These are phyloP conservation scores for Umimayanthus kanabou DNA, from an alignment of 92 coral and sea anemone genomes.

Conservation along the genomic window DNA sequence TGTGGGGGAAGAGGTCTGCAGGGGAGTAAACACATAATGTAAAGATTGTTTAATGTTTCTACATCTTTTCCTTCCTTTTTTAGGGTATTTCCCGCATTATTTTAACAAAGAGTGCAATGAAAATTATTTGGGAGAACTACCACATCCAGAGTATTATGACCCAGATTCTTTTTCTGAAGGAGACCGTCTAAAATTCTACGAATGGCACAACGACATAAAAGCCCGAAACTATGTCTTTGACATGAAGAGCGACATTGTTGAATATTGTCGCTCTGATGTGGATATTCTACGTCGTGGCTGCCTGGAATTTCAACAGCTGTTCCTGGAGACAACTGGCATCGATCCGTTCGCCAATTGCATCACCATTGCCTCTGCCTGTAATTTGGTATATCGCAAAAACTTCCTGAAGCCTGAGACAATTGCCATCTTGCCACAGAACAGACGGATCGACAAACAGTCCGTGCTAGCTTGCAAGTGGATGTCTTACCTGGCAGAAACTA, in stretches of 20 bases:
- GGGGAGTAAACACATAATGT: too few relatives aligned
- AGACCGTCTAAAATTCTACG: conserved; percentile 23
- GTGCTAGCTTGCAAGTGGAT: conserved; percentile 52
- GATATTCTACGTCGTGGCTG: conserved; percentile 52
- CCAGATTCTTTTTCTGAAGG: too few relatives aligned
- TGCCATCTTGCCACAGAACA: conserved; percentile 49
- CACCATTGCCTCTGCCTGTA: conserved; percentile 65
- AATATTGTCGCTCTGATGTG: conserved; percentile 63
- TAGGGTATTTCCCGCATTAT: too few relatives aligned
- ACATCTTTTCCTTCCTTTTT: too few relatives aligned
- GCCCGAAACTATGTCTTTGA: conserved; percentile 37
- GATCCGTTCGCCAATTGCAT: conserved; percentile 46
- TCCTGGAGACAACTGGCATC: conserved; percentile 27
- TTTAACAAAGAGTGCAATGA: too few relatives aligned
- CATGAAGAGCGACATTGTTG: conserved; percentile 47
- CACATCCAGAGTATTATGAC: too few relatives aligned
- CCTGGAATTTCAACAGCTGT: conserved; percentile 45
- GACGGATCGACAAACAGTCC: conserved; percentile 48
- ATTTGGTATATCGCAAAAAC: conserved; percentile 25
- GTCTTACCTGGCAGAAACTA: conserved; percentile 4
- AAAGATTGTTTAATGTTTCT: too few relatives aligned
- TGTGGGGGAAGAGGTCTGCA: too few relatives aligned
- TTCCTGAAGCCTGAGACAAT: conserved; percentile 51
- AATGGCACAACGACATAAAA: conserved; percentile 51
- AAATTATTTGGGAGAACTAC: too few relatives aligned